A percentile compares a stretch with the other conserved stretches of the same genome.
phyloP scores from a whole-genome alignment of 2,888 invertebrate genomes.

The Ennomos fuscantarius region DNA sequence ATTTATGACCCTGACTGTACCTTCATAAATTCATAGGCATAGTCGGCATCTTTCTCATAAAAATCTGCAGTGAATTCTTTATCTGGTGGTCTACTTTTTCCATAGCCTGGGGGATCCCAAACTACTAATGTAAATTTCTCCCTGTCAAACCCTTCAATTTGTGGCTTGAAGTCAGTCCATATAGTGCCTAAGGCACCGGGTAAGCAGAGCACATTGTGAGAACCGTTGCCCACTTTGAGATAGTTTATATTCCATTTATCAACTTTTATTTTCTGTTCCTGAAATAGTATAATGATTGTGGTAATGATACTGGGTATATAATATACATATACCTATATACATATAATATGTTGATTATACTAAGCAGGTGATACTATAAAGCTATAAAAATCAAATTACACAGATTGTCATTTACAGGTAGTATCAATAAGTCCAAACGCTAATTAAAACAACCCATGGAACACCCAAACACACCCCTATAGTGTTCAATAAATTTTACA shows the following conservation, averaged over 20 bases:
- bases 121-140: slow-evolving; percentile 87
- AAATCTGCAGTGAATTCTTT: slow-evolving; percentile 89
- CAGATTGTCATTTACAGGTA: too few species aligned
- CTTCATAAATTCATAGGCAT: slow-evolving; percentile 89
- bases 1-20: slow-evolving; percentile 61
- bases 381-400: too few species aligned
- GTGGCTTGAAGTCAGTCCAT: slow-evolving; percentile 93
- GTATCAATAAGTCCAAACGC: too few species aligned
- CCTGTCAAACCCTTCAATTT: slow-evolving; percentile 87
- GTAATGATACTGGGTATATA: too few species aligned
- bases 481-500: too few species aligned
- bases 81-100: slow-evolving; percentile 91
- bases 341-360: too few species aligned
- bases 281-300: slow-evolving; percentile 30
- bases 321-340: too few species aligned
- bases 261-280: slow-evolving; percentile 86
- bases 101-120: slow-evolving; percentile 96
- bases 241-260: slow-evolving; percentile 84
- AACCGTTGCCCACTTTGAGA: slow-evolving; percentile 85
- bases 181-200: slow-evolving; percentile 93
- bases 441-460: too few species aligned
- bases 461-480: too few species aligned
- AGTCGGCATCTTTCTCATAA: slow-evolving; percentile 89
- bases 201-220: slow-evolving; percentile 87
- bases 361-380: too few species aligned